Percentiles rank a stretch among this genome's conserved stretches.
phyloP scores from a whole-genome alignment of 2,888 invertebrate genomes.

The Trachelus troglodyta region DNA sequence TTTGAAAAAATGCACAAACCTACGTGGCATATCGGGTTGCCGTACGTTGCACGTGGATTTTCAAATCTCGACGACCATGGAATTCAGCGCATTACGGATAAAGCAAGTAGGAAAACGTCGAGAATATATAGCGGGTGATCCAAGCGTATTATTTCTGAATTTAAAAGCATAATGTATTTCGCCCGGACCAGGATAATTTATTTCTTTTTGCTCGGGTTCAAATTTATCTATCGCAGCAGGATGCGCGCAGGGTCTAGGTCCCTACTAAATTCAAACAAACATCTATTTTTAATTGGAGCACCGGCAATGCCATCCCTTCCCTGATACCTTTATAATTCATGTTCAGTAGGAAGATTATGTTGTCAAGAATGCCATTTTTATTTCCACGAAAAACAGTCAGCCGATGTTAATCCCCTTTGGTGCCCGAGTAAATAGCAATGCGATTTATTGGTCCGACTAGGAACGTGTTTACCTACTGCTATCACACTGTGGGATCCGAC shows the following conservation, averaged over 20 bases:
- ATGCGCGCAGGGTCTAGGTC: background rate
- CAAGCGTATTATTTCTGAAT: background rate
- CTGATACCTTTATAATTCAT: background rate
- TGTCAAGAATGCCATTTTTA: background rate
- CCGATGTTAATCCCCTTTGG: background rate
- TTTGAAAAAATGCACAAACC: background rate
- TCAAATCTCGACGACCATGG: background rate
- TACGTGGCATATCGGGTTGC: background rate
- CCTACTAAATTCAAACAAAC: background rate
- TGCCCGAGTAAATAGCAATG: background rate
- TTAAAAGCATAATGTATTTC: background rate
- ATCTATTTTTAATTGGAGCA: background rate
- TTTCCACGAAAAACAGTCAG: background rate
- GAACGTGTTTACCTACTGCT: background rate
- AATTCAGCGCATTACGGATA: background rate
- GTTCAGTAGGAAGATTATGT: background rate
- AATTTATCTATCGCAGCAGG: slow-evolving; percentile 6
- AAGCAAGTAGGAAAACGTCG: background rate
- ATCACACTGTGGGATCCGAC: background rate
- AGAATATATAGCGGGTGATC: background rate
- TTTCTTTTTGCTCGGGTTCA: background rate
- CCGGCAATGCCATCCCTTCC: too few species aligned
- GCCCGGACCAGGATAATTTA: background rate
- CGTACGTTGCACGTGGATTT: background rate
- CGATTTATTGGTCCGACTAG: background rate